A percentile compares a stretch with the other conserved stretches of the same genome.
Conservation (phyloP, 2,113 vertebrate species). For the Microtus ochrogaster region DNA sequence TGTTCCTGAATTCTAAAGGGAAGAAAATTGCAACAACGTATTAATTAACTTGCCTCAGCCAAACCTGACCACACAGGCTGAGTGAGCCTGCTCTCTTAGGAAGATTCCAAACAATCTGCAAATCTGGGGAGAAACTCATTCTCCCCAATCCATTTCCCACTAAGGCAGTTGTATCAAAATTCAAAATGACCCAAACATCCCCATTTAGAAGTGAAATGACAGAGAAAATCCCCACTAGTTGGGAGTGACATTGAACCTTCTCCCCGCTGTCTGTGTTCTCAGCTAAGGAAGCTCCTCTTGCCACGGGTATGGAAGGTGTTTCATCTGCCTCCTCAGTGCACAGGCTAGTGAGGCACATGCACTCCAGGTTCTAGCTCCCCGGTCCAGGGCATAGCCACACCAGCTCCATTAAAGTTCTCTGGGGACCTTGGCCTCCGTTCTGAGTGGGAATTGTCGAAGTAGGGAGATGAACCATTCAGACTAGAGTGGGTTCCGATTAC, state of each 20-base stretch:
- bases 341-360: rapidly evolving
- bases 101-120: background rate
- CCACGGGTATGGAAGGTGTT: rapidly evolving
- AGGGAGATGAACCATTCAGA: too few relatives aligned
- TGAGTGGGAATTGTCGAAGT: background rate
- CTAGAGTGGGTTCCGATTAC: rapidly evolving
- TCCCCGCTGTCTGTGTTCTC: too few relatives aligned
- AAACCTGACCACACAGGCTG: background rate
- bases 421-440: too few relatives aligned
- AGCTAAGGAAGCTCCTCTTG: too few relatives aligned
- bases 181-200: background rate
- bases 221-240: background rate
- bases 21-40: background rate
- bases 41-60: background rate
- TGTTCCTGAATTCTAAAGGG: background rate
- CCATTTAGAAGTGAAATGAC: background rate
- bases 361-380: rapidly evolving
- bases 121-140: background rate
- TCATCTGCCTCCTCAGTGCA: rapidly evolving
- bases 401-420: rapidly evolving
- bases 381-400: too few relatives aligned
- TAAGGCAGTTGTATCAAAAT: background rate
- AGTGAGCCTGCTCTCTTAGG: background rate
- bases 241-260: background rate
- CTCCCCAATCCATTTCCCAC: background rate